Evolutionary conservation across 1,140 invertebrate species (phyloP).

Genomic region (Diachasmimorpha longicaudata): DNA sequence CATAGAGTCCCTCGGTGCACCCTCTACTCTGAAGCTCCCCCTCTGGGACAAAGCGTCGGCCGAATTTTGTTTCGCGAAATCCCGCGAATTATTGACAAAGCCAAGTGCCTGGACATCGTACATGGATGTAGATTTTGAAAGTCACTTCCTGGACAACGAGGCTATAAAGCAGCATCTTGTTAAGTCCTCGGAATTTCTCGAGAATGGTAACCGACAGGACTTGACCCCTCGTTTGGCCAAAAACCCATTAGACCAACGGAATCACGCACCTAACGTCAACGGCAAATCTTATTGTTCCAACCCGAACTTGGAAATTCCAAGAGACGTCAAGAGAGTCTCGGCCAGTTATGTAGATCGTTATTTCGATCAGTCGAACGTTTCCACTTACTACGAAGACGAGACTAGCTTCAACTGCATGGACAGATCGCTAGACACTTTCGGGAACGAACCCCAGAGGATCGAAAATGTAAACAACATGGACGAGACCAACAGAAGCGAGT

Average conservation of each 20-base stretch:
- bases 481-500: constrained; percentile 39
- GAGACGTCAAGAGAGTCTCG: constrained; percentile 50
- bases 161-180: constrained; percentile 49
- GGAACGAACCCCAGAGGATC: constrained; percentile 37
- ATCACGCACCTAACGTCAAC: constrained; percentile 37
- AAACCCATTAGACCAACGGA: constrained; percentile 24
- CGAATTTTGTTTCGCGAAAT: constrained; percentile 77
- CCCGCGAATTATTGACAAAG: constrained; percentile 70
- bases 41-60: constrained; percentile 76
- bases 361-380: constrained; percentile 52
- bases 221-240: neutral
- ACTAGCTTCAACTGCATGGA: constrained; percentile 15
- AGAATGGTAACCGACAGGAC: constrained; percentile 46
- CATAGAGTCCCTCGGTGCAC: constrained; percentile 61
- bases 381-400: constrained; percentile 49
- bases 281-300: constrained; percentile 43
- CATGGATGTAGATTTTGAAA: constrained; percentile 54
- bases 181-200: constrained; percentile 54
- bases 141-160: constrained; percentile 47
- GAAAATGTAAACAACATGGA: constrained; percentile 55
- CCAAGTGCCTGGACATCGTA: constrained; percentile 61
- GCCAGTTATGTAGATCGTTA: constrained; percentile 59
- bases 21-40: constrained; percentile 67
- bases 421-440: constrained; percentile 33
- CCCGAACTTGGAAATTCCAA: constrained; percentile 37